Conservation (phyloP, 2,113 vertebrate genomes). For the Halichoerus grypus region DNA sequence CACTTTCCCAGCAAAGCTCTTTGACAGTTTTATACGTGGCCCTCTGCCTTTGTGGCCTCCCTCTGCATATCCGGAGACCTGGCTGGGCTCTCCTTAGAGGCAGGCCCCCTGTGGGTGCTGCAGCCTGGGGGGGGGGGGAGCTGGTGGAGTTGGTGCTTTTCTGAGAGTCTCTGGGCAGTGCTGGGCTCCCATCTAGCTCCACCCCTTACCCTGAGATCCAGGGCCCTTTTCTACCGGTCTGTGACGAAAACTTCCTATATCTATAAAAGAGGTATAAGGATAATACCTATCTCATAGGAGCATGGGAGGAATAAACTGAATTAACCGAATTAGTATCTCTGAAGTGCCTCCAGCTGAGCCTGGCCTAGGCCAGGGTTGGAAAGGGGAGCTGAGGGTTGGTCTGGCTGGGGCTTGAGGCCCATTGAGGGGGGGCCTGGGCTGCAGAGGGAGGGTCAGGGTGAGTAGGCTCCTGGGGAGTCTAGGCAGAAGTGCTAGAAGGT, state of each 20-base stretch:
- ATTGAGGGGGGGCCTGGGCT: background rate
- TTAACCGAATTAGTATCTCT: too few relatives aligned
- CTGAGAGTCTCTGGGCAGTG: background rate
- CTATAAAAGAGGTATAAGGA: background rate
- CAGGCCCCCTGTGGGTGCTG: background rate
- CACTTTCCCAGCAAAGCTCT: background rate
- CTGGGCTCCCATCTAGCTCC: background rate
- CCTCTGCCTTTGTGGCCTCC: background rate
- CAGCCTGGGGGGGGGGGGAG: too few relatives aligned
- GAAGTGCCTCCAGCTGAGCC: background rate
- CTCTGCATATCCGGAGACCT: fast-evolving
- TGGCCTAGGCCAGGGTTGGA: background rate
- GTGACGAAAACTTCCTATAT: background rate
- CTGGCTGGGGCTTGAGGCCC: background rate
- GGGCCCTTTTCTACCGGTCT: background rate
- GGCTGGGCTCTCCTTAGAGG: background rate
- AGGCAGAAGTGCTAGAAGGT: background rate
- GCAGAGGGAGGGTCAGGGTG: background rate
- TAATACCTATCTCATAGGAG: background rate
- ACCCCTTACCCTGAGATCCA: background rate
- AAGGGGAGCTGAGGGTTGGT: background rate
- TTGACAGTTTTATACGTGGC: background rate
- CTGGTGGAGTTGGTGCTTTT: too few relatives aligned
- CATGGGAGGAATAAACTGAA: background rate
- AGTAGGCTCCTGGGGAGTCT: background rate